Conservation (phyloP, 2,797 vertebrate genomes). For the Anableps anableps region DNA sequence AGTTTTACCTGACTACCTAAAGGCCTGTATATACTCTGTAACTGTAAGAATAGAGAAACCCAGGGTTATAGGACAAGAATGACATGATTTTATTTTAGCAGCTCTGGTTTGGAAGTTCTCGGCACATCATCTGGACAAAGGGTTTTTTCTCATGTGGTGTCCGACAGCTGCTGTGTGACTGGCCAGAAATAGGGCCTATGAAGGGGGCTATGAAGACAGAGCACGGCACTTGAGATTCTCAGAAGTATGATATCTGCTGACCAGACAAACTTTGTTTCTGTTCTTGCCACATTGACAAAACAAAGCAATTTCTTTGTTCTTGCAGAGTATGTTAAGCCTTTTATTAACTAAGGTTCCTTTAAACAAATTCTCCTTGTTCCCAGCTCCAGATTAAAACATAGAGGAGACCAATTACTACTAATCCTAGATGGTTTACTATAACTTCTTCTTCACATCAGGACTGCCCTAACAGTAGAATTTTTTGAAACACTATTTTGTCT, state of each 20-base stretch:
- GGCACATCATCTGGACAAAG: not conserved
- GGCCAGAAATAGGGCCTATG: not conserved
- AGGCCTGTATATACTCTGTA: not conserved
- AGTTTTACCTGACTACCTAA: not conserved
- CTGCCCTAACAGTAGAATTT: too few relatives aligned
- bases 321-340: not conserved
- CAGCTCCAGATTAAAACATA: not conserved
- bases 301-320: not conserved
- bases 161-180: not conserved
- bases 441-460: too few relatives aligned
- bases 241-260: not conserved
- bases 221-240: not conserved
- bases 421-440: not conserved
- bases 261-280: not conserved
- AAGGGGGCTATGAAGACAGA: not conserved
- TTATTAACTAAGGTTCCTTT: too few relatives aligned
- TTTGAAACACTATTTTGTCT: not conserved
- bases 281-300: not conserved
- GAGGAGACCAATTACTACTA: not conserved
- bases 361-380: too few relatives aligned
- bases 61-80: not conserved
- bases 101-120: not conserved
- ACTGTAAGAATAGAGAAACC: not conserved
- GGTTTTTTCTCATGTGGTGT: not conserved
- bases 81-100: not conserved